phyloP scores from a whole-genome alignment of 2,888 invertebrate genomes.

The Drosophila conformis region DNA sequence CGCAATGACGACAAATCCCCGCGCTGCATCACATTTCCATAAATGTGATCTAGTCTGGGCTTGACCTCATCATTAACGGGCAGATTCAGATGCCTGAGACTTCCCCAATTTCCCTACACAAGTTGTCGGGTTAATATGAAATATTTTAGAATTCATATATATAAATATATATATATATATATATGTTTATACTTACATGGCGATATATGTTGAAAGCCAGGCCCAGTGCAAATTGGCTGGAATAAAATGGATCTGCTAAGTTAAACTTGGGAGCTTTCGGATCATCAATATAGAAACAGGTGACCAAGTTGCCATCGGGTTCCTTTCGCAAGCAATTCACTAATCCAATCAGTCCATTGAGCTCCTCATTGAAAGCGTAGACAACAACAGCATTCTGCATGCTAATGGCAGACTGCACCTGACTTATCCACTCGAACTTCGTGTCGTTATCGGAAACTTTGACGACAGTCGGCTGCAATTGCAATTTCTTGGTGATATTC shows the following conservation, averaged over 20 bases:
- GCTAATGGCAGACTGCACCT: slow-evolving; percentile 73
- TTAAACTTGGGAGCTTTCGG: slow-evolving; percentile 88
- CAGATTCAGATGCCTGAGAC: slow-evolving; percentile 92
- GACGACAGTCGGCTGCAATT: slow-evolving; percentile 63
- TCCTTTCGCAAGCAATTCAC: slow-evolving; percentile 94
- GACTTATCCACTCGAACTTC: slow-evolving; percentile 79
- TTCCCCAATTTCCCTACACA: slow-evolving; percentile 87
- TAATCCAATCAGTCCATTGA: slow-evolving; percentile 94
- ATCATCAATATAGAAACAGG: slow-evolving; percentile 88
- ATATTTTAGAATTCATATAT: not conserved
- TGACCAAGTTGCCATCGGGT: slow-evolving; percentile 89
- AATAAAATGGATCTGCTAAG: slow-evolving; percentile 88
- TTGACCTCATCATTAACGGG: slow-evolving; percentile 83
- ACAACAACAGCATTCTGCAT: slow-evolving; percentile 86
- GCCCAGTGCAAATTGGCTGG: slow-evolving; percentile 89
- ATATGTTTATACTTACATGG: slow-evolving; percentile 82
- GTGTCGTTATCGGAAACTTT: slow-evolving; percentile 73
- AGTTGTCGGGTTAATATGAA: not conserved
- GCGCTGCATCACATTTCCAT: slow-evolving; percentile 90
- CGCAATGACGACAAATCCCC: slow-evolving; percentile 94
- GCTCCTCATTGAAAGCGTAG: slow-evolving; percentile 88
- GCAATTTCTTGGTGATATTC: slow-evolving; percentile 59
- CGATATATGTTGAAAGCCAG: slow-evolving; percentile 92
- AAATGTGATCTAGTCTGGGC: slow-evolving; percentile 88
- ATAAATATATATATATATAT: not conserved